Percentiles rank a stretch among this genome's conserved stretches.
Conservation (phyloP, 2,113 vertebrate species). For the Sakesphorus luctuosus region DNA sequence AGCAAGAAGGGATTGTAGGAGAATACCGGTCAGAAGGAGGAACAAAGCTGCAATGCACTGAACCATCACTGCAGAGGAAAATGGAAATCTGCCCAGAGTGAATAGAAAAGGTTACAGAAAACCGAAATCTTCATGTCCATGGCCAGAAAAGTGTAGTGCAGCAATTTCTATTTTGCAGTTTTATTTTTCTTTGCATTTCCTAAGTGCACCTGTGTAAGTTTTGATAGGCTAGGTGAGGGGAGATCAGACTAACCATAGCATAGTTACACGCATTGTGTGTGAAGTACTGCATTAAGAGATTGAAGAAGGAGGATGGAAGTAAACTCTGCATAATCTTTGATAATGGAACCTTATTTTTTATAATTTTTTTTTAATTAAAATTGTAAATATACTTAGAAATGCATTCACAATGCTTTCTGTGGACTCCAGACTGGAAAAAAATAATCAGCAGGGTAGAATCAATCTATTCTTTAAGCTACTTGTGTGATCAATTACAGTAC, state of each 20-base stretch:
- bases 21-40: neutral
- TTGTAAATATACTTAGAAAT: neutral
- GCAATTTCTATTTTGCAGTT: neutral
- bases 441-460: neutral
- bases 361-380: neutral
- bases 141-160: neutral
- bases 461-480: conserved; percentile 1
- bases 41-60: neutral
- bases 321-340: neutral
- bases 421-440: too few species aligned
- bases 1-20: neutral
- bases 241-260: neutral
- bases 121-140: neutral
- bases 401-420: neutral
- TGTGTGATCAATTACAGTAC: conserved; percentile 48
- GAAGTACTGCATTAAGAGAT: neutral
- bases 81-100: neutral
- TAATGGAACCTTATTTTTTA: neutral
- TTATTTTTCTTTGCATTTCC: neutral
- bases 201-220: neutral
- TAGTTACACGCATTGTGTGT: neutral
- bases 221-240: neutral
- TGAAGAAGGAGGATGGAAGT: neutral
- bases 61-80: neutral
- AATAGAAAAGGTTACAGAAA: neutral